Evolutionary conservation across 2,888 invertebrate genomes (phyloP), one percentile per base, ranked within the genome.

Genomic region (Oconnorella tubifera): DNA sequence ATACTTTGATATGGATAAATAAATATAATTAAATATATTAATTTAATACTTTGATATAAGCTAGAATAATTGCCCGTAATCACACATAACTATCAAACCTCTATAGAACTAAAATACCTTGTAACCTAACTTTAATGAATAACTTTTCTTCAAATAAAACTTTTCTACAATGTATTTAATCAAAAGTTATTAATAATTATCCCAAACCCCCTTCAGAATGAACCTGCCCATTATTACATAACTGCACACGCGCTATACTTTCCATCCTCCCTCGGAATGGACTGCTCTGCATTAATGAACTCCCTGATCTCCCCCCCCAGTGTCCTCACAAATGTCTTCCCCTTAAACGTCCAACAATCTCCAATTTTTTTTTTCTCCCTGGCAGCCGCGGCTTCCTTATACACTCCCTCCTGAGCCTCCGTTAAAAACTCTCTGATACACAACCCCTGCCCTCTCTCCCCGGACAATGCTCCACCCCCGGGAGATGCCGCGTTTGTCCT

Each of bases 301-400:
- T 63, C 63, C 29, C 49, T 56, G n/a, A 63, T 40, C 3, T 49
- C 51, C 33, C 59, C 63, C 19, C 33, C 51, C 23, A 58, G 31
- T n/a, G 23, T 63, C 27, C 51, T 40, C 14, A 63, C 48, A 23
- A 56, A 63, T 28, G 58, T 63, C 49, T 63, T 63, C 1, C 63
- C 63, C 29, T 63, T 63, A 32, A 49, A 63, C 3, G 63, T 63
- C 63, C 63, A 63, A 40, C 63, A 63, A 51, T 63, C 63, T 23
- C n/a, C 31, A 56, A 63, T 50, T n/a, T 32, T 19, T 14, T 63
- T 55, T 33, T 59, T 49, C n/a, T 63, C 63, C 56, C 56, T 40
- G n/a, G 56, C 25, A 10, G 48, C n/a, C 2, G 51, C 14, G 2
- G 63, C 63, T 32, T 63, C 58, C 33, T 58, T 40, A 51, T 63